Conservation (phyloP, 2,888 invertebrate species). For the Trachelus stipa region DNA sequence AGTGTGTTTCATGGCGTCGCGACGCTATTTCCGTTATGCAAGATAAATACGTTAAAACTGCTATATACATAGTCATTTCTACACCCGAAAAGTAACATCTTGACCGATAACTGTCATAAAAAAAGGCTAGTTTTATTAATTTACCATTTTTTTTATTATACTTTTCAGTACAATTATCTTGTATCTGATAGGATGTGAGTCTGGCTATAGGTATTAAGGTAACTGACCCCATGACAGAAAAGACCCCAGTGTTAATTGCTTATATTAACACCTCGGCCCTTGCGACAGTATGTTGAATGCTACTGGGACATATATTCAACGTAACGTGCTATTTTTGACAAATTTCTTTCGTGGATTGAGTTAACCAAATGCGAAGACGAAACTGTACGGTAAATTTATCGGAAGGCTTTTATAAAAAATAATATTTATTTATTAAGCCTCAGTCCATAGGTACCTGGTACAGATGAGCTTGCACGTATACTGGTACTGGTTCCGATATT, state of each 20-base stretch:
- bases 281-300: neutral
- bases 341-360: neutral
- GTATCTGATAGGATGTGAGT: neutral
- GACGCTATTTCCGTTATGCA: neutral
- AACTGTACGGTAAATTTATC: neutral
- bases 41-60: neutral
- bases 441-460: neutral
- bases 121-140: neutral
- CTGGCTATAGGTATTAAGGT: neutral
- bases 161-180: neutral
- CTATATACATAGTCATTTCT: neutral
- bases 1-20: neutral
- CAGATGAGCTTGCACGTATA: neutral
- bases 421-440: neutral
- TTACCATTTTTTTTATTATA: neutral
- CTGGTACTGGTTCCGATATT: neutral
- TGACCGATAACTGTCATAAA: no score
- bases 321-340: neutral
- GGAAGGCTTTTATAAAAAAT: neutral
- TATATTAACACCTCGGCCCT: slow-evolving; percentile 27
- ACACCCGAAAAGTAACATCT: neutral
- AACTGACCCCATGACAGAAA: slow-evolving; percentile 21
- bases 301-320: neutral
- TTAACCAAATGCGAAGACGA: neutral
- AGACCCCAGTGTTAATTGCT: slow-evolving; percentile 32